Evolutionary conservation across 2,888 invertebrate genomes (phyloP), one percentile per base, ranked within the genome.

Genomic region (Drosophila paramelanica): DNA sequence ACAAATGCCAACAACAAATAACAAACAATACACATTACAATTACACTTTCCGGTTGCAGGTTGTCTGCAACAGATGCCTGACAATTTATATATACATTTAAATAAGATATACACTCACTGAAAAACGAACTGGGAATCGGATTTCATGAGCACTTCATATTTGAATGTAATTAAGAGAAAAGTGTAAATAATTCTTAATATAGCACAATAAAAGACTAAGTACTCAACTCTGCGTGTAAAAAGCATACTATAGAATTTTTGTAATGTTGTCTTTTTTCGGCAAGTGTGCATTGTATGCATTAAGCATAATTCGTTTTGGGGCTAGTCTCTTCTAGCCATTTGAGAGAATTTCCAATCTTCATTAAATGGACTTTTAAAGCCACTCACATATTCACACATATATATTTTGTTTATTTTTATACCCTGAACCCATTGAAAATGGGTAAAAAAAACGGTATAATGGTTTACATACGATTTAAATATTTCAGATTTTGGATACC

Each of bases 1-100:
- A 58, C 57, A 59, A 70, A 43, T 43, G 42, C 58, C 47, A 51
- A 51, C 31, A 52, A 38, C 47, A 59, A 53, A 41, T 38, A 60
- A 52, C 49, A 75, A 62, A 46, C 45, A 53, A 69, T 27, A 47
- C 36, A 43, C 53, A 52, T 65, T 42, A 47, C 47, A 72, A 72
- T 60, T 65, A 72, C 38, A 47, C 10, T 50, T 50, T 39, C 51
- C 42, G 43, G 41, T 64, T 57, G 64, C 59, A 49, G 64, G 38
- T 27, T 74, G 69, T 43, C 79, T 80, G 80, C 46, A 62, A 23
- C 78, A 64, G 71, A 68, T 79, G 74, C 66, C 57, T 50, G 57
- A 60, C 62, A 74, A 79, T 78, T 67, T 70, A 77, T 67, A 72
- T 45, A 17, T 39, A 67, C 2, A 13, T 33, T n/a, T n/a, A n/a